Conservation (phyloP, 2,113 vertebrate genomes). For the Strigops habroptila region DNA sequence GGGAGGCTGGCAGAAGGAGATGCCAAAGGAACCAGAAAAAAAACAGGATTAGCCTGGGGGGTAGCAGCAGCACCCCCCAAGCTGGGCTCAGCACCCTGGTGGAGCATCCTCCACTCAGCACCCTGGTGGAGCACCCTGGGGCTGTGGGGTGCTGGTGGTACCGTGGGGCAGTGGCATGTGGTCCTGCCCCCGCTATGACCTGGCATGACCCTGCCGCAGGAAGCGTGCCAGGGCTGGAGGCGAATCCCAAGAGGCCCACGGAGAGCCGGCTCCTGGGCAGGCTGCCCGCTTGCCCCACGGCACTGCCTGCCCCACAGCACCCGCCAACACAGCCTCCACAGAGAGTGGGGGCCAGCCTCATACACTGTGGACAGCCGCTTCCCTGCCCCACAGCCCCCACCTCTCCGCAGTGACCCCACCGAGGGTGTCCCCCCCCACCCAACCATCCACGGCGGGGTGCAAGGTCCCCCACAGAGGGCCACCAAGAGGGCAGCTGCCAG, state of each 20-base stretch:
- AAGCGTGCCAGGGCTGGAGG: background rate
- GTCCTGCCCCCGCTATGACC: background rate
- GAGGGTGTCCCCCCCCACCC: background rate
- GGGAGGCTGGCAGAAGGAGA: background rate
- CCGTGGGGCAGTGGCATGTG: rapidly evolving
- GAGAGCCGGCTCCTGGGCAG: background rate
- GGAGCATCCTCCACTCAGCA: too few species aligned
- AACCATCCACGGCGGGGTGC: background rate
- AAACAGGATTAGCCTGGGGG: rapidly evolving
- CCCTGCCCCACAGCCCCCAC: background rate
- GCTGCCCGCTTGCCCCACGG: background rate
- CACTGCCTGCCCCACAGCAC: background rate
- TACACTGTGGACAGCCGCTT: background rate
- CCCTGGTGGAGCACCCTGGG: background rate
- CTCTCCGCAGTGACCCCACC: background rate
- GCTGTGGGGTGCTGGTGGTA: background rate
- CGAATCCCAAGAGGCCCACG: background rate
- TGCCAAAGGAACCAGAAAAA: background rate
- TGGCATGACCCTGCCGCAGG: background rate
- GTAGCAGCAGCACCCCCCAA: background rate
- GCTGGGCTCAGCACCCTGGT: too few species aligned
- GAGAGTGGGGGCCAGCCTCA: background rate
- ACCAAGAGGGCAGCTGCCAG: background rate
- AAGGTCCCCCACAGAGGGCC: background rate
- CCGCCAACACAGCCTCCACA: rapidly evolving